Evolutionary conservation across 2,113 vertebrate genomes (phyloP), one percentile per base, ranked within the genome.

Genomic region (Oreochromis aureus): DNA sequence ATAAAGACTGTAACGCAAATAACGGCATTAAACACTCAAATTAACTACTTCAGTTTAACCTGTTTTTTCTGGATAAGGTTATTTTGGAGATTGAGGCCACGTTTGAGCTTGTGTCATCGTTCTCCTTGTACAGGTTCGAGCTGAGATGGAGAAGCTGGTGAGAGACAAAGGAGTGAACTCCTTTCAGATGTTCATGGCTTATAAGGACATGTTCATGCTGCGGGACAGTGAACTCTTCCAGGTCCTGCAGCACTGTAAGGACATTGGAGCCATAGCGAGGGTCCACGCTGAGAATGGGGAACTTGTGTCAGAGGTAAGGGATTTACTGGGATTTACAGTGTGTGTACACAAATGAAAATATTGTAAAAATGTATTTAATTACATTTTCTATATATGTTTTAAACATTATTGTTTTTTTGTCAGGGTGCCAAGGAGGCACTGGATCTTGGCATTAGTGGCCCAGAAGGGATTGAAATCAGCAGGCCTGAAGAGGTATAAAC

Each of bases 111-210:
- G 30, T 69, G 24, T 66, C 9, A 0, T 22, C 6, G 19, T 58
- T 58, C n/a, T 9, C n/a, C 7, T 63, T 44, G 54, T 84, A 46
- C 88, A 99, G 98, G 98, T 99, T 69, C 97, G 95, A 85, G 95
- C 96, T 2, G 98, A 99, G 95, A 99, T 99, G 98, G 98, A 99
- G 96, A 97, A 94, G 0, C 95, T 99, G 93, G 98, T 99, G 88
- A 95, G 98, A 71, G 98, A 99, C 88, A 96, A 98, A 87, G 98
- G 98, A 0, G 98, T 99, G 87, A 99, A 98, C 94, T 99, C 98
- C 9, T 99, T 99, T 93, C 98, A 99, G 97, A 98, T 99, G 98
- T 99, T 97, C 96, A 99, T 99, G 98, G 97, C 98, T 89, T 99
- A 99, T 92, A 99, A 99, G 95, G 98, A 99, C 86, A 89, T 96